Evolutionary conservation across 2,113 vertebrate genomes (phyloP), one percentile per base, ranked within the genome.

Genomic region (Laticauda laticaudata): DNA sequence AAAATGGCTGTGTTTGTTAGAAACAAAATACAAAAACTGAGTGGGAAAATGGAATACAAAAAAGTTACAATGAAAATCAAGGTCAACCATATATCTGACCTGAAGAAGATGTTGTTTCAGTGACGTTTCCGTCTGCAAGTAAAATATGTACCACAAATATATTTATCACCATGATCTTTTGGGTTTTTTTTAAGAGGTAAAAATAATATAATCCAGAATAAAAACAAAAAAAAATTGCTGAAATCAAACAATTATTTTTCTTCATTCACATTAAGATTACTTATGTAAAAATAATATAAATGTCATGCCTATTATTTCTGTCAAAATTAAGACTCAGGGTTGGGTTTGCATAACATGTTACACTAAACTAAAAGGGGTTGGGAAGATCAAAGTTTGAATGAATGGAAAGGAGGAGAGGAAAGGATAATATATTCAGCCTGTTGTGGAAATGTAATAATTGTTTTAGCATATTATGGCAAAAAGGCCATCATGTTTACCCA

Each of bases 11-110:
- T 93, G 95, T 94, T 95, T 93, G 94, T 96, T 96, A 97, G 94
- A 94, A 54, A 94, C 90, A 92, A 93, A 92, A 85, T 92, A 57
- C 15, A 85, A 89, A 92, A 92, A 86, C 39, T 86, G 55, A 59
- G 45, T 20, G 24, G 56, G 88, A 26, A 94, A 85, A 6, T 6
- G 93, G 94, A 96, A 93, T 94, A 94, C 94, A 94, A 91, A 96
- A 96, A 95, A 95, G 86, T 61, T 95, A 94, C 92, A 96, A 96
- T 94, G 92, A 97, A 90, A 95, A 97, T 95, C 14, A 96, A 96
- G 96, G 95, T 96, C 96, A 97, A 93, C 93, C 95, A 86, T 21
- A 96, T 93, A 95, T 97, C 97, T 97, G 96, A 97, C 97, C 97
- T 94, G 96, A 97, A 61, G 96, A 97, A 53, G 94, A 96, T 95